A percentile compares a stretch with the other conserved stretches of the same genome.
These are phyloP conservation scores for Drosophila ohnishii DNA, from an alignment of 1,140 invertebrate genomes.

Conservation along the genomic window DNA sequence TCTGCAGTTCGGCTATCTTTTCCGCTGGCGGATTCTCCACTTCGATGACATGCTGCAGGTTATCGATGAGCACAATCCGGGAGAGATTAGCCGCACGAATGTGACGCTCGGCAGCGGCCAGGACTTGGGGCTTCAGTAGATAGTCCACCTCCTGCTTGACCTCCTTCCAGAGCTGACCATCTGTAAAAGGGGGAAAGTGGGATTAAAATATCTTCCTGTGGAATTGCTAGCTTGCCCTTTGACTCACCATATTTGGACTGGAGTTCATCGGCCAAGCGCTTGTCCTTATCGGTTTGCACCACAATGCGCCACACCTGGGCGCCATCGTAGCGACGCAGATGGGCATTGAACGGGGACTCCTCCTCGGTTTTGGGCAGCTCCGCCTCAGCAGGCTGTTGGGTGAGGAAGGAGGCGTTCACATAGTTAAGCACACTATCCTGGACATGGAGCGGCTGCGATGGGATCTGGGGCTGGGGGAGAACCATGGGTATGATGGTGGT, in stretches of 20 bases:
- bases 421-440: conserved; percentile 78
- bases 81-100: conserved; percentile 85
- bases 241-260: conserved; percentile 79
- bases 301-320: conserved; percentile 85
- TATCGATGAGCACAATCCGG: conserved; percentile 88
- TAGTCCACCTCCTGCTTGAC: conserved; percentile 87
- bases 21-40: conserved; percentile 89
- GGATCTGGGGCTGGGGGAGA: conserved; percentile 22
- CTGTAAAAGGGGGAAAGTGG: conserved; percentile 75
- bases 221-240: too few relatives aligned
- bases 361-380: conserved; percentile 33
- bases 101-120: conserved; percentile 84
- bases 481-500: conserved; percentile 71
- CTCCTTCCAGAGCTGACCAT: conserved; percentile 88
- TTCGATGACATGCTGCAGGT: conserved; percentile 90
- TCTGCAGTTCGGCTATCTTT: conserved; percentile 87
- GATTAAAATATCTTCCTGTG: not conserved
- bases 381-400: conserved; percentile 30
- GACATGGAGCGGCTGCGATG: conserved; percentile 31
- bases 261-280: conserved; percentile 74
- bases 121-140: conserved; percentile 85
- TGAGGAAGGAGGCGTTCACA: conserved; percentile 77
- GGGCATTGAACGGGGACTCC: conserved; percentile 49
- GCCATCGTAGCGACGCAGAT: conserved; percentile 84
- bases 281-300: conserved; percentile 82